These are phyloP conservation scores for Heliothis subflexa DNA, from an alignment of 1,140 invertebrate species.

Conservation along the genomic window DNA sequence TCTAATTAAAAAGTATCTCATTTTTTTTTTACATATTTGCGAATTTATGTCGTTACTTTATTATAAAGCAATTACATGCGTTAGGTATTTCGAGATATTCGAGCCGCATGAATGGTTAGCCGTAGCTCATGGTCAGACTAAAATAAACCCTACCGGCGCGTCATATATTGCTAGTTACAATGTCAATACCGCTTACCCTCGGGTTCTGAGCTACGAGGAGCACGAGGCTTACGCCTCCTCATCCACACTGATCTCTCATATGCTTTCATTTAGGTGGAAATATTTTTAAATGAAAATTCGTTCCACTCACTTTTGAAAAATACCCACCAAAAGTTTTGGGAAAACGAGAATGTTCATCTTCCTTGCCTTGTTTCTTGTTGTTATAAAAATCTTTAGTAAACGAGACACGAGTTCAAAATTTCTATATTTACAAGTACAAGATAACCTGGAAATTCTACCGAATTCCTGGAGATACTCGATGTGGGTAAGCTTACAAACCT, in stretches of 20 bases:
- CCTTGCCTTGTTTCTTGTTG: too few species aligned
- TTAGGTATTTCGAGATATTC: slow-evolving; percentile 53
- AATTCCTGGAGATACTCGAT: not conserved
- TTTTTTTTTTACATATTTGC: not conserved
- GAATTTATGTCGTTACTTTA: slow-evolving; percentile 29
- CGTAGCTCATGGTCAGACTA: slow-evolving; percentile 70
- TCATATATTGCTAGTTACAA: slow-evolving; percentile 58
- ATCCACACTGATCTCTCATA: too few species aligned
- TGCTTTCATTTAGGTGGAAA: too few species aligned
- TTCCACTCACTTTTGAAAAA: too few species aligned
- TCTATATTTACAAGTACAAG: too few species aligned
- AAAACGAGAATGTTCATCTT: too few species aligned
- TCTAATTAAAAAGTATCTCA: not conserved
- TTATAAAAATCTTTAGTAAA: too few species aligned
- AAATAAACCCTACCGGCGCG: slow-evolving; percentile 73
- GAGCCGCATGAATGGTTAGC: slow-evolving; percentile 63
- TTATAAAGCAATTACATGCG: slow-evolving; percentile 13
- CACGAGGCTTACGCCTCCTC: not conserved
- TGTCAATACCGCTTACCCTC: slow-evolving; percentile 70
- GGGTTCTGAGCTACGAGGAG: not conserved
- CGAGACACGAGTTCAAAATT: too few species aligned
- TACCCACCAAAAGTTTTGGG: too few species aligned
- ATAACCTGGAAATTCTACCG: too few species aligned
- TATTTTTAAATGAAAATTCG: too few species aligned
- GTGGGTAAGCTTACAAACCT: not conserved